phyloP scores from a whole-genome alignment of 1,140 invertebrate species.

The Phocides pigmalion region DNA sequence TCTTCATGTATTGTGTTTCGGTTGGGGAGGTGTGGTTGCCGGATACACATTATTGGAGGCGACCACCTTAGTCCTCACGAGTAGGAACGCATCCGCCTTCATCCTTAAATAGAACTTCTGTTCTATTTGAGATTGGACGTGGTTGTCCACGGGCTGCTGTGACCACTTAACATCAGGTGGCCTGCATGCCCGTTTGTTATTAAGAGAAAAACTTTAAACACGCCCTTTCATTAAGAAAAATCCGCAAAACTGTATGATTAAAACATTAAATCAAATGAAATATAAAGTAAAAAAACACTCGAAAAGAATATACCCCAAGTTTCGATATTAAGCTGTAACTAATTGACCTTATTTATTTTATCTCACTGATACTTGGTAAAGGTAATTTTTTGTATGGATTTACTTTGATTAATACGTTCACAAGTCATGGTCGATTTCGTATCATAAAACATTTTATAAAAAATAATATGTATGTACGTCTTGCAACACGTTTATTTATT shows the following conservation, averaged over 20 bases:
- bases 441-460: slow-evolving; percentile 12
- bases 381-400: slow-evolving; percentile 27
- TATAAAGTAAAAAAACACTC: not conserved
- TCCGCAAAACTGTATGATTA: not conserved
- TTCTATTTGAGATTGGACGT: no score
- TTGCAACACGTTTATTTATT: slow-evolving; percentile 18
- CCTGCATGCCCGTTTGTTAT: no score
- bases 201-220: no score
- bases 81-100: no score
- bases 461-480: not conserved
- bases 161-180: no score
- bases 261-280: not conserved
- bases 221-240: not conserved
- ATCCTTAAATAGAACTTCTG: no score
- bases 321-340: slow-evolving; percentile 21
- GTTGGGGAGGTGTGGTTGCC: no score
- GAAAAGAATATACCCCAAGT: not conserved
- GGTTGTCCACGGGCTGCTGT: no score
- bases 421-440: slow-evolving; percentile 18
- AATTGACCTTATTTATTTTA: slow-evolving; percentile 25
- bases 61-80: no score
- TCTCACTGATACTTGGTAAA: slow-evolving; percentile 10
- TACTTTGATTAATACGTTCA: slow-evolving; percentile 29
- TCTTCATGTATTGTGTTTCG: no score
- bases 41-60: no score